phyloP scores from a whole-genome alignment of 1,140 invertebrate species.

The Macrosteles quadrilineatus region DNA sequence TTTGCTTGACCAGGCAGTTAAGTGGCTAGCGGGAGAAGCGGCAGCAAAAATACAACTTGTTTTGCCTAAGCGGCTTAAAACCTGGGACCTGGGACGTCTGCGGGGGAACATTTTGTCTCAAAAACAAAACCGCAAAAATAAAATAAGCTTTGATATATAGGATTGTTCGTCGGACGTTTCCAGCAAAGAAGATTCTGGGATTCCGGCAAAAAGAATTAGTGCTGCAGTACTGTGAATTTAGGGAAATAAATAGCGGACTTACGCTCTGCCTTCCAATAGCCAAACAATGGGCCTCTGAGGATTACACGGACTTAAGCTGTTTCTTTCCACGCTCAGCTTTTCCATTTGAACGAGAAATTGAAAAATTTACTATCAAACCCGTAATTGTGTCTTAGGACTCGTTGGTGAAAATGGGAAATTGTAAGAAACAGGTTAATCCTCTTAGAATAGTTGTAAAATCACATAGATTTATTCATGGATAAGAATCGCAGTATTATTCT shows the following conservation, averaged over 20 bases:
- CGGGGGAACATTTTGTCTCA: conserved; percentile 29
- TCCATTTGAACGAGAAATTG: not conserved
- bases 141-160: conserved; percentile 37
- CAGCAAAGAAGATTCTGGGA: conserved; percentile 33
- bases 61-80: conserved; percentile 32
- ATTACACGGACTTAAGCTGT: not conserved
- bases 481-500: too few species aligned
- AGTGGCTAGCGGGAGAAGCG: not conserved
- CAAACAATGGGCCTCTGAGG: not conserved
- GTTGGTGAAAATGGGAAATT: too few species aligned
- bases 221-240: conserved; percentile 10
- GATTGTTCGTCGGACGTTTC: conserved; percentile 28
- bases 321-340: not conserved
- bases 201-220: conserved; percentile 33
- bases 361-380: too few species aligned
- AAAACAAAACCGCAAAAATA: conserved; percentile 37
- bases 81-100: conserved; percentile 23
- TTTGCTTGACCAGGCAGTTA: not conserved
- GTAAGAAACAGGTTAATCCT: too few species aligned
- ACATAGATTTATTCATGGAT: too few species aligned
- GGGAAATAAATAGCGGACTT: conserved; percentile 21
- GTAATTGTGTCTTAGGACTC: too few species aligned
- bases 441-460: too few species aligned
- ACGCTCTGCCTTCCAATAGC: conserved; percentile 17
- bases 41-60: conserved; percentile 34